Conservation (phyloP, 2,113 vertebrate genomes). For the Leiothrix lutea region DNA sequence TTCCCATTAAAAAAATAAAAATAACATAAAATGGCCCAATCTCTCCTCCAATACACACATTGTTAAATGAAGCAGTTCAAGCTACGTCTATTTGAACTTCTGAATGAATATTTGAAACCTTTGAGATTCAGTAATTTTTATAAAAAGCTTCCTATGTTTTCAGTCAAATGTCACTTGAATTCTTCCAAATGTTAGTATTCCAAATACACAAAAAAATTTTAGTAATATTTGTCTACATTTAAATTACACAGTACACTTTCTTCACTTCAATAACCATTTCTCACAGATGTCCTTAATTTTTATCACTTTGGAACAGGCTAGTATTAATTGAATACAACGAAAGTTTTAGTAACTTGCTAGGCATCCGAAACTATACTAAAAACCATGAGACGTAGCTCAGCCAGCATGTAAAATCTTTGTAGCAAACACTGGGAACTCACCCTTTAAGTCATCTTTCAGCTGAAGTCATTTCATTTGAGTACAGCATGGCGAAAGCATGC, state of each 20-base stretch:
- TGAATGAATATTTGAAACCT: background rate
- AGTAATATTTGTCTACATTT: background rate
- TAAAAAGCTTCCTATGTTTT: background rate
- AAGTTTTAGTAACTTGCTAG: background rate
- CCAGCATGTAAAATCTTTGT: background rate
- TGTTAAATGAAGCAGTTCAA: background rate
- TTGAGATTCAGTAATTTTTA: background rate
- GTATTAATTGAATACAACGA: background rate
- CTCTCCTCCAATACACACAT: background rate
- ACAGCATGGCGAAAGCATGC: background rate
- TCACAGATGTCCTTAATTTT: background rate
- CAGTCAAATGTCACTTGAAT: background rate
- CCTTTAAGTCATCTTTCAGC: background rate
- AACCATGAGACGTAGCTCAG: background rate
- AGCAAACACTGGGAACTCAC: background rate
- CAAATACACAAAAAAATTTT: background rate
- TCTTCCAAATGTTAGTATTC: background rate
- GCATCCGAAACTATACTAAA: background rate
- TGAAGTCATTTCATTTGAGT: background rate
- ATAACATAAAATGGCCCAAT: background rate
- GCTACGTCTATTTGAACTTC: background rate
- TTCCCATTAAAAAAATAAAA: background rate
- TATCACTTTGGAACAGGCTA: background rate
- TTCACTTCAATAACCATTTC: background rate
- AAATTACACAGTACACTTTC: background rate